phyloP scores from a whole-genome alignment of 2,888 invertebrate species.

The Brassicogethes aeneus region DNA sequence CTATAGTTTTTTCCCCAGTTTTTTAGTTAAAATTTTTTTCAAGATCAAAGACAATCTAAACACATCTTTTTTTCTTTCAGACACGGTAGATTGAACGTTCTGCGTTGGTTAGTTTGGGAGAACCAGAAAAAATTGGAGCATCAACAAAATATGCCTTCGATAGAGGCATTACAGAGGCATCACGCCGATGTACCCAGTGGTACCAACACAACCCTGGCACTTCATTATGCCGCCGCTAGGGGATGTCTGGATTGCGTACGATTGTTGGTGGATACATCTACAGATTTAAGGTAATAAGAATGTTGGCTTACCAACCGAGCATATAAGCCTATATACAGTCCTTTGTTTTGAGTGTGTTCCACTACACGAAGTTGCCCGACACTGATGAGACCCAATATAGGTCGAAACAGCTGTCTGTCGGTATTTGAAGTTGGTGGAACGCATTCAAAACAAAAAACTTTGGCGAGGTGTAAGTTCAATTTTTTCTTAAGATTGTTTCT shows the following conservation, averaged over 20 bases:
- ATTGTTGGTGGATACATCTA: constrained; percentile 66
- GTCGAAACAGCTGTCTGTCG: no score
- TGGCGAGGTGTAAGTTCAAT: no score
- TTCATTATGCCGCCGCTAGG: constrained; percentile 81
- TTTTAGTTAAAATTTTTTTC: background rate
- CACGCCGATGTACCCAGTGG: constrained; percentile 34
- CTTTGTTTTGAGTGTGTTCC: no score
- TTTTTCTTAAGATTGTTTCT: no score
- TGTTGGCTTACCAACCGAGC: constrained; percentile 8
- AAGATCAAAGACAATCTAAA: no score
- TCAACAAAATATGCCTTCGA: constrained; percentile 40
- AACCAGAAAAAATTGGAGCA: constrained; percentile 6
- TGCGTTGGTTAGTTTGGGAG: constrained; percentile 53
- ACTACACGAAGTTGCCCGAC: no score
- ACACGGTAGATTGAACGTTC: constrained; percentile 47
- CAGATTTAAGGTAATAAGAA: constrained; percentile 59
- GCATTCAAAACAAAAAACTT: no score
- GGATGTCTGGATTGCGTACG: constrained; percentile 81
- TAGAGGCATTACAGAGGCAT: constrained; percentile 34
- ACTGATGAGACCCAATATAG: no score
- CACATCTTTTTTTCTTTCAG: constrained; percentile 39
- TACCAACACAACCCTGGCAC: constrained; percentile 65
- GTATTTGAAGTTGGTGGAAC: no score
- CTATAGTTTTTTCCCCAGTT: no score
- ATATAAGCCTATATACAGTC: no score